phyloP scores from a whole-genome alignment of 2,888 invertebrate species.

The Acleris sparsana region DNA sequence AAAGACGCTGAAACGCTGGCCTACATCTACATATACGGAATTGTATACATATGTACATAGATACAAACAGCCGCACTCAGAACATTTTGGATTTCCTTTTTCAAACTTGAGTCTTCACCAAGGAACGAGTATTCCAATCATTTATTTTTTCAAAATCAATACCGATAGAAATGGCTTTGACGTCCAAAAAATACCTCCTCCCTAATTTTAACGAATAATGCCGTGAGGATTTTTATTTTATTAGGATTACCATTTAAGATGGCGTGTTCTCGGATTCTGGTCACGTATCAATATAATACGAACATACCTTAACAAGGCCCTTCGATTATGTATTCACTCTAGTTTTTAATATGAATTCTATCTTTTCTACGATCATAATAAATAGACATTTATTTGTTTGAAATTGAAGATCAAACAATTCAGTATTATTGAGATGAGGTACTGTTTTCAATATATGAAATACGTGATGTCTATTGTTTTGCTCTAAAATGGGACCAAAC shows the following conservation, averaged over 20 bases:
- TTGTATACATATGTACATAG: too few species aligned
- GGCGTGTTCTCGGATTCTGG: conserved; percentile 9
- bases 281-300: conserved; percentile 22
- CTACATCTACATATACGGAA: too few species aligned
- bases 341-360: background rate
- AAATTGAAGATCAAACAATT: too few species aligned
- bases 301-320: background rate
- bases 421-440: too few species aligned
- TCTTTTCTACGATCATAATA: too few species aligned
- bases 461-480: too few species aligned
- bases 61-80: background rate
- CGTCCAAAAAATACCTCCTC: conserved; percentile 17
- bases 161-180: conserved; percentile 18
- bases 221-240: conserved; percentile 15
- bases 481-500: too few species aligned
- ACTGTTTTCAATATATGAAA: too few species aligned
- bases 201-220: conserved; percentile 30
- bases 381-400: too few species aligned
- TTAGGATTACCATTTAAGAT: conserved; percentile 27
- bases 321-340: background rate
- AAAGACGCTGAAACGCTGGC: too few species aligned
- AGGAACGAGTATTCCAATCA: conserved; percentile 2
- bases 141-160: conserved; percentile 18
- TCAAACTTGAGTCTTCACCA: background rate
- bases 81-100: background rate